Evolutionary conservation across 1,140 invertebrate genomes (phyloP).

Genomic region (Sinonovacula constricta): DNA sequence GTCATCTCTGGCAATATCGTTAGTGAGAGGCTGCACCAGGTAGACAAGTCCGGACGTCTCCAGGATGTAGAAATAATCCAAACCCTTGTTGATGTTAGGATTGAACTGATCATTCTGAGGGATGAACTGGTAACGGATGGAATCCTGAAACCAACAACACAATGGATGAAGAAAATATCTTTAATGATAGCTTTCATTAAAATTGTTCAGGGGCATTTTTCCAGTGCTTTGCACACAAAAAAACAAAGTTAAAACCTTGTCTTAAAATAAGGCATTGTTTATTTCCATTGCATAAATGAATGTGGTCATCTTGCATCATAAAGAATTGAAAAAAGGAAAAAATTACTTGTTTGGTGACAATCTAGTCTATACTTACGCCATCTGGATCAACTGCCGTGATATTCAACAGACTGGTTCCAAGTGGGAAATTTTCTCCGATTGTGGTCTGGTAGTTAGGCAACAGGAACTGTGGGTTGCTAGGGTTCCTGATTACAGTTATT

Average conservation of each 20-base stretch:
- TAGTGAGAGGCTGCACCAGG: conserved; percentile 56
- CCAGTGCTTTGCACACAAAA: too few species aligned
- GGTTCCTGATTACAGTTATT: conserved; percentile 89
- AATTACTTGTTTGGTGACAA: too few species aligned
- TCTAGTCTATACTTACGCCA: conserved; percentile 65
- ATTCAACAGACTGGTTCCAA: conserved; percentile 51
- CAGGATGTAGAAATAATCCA: conserved; percentile 68
- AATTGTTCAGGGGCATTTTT: too few species aligned
- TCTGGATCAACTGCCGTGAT: conserved; percentile 66
- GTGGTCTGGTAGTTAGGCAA: conserved; percentile 40
- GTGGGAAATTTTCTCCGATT: conserved; percentile 48
- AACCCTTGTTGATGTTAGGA: conserved; percentile 50
- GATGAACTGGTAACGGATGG: conserved; percentile 54
- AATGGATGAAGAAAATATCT: too few species aligned
- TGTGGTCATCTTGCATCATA: too few species aligned
- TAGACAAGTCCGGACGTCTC: conserved; percentile 60
- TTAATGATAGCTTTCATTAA: too few species aligned
- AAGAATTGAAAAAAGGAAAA: too few species aligned
- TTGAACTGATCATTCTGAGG: conserved; percentile 46
- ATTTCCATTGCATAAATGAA: too few species aligned
- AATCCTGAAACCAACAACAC: conserved; percentile 66
- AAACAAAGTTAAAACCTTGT: too few species aligned
- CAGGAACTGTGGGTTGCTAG: conserved; percentile 85
- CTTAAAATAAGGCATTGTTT: too few species aligned
- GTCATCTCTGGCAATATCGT: conserved; percentile 32